Conservation (phyloP, 53 echinoderm and acorn worm species). For the Antedon mediterranea region DNA sequence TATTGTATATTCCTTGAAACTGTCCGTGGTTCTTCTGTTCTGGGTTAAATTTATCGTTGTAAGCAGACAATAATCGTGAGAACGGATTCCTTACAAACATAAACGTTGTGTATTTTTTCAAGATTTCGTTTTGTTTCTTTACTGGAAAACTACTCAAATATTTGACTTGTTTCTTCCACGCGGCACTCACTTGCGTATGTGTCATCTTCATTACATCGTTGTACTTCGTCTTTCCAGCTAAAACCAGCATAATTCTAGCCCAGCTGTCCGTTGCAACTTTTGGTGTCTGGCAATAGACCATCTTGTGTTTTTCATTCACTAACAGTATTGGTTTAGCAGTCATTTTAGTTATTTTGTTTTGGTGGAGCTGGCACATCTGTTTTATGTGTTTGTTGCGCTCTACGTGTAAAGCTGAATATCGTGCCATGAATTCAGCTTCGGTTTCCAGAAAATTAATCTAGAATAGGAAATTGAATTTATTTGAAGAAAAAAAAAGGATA, state of each 20-base stretch:
- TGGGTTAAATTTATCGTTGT: neutral
- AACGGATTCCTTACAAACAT: neutral
- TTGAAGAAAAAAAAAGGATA: too few relatives aligned
- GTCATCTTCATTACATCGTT: neutral
- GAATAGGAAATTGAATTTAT: too few relatives aligned
- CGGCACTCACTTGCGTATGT: neutral
- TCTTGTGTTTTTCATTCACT: neutral
- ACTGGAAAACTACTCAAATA: neutral
- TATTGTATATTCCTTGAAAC: neutral
- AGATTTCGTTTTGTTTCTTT: neutral
- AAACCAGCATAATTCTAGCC: neutral
- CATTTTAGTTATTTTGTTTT: neutral
- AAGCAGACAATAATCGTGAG: neutral
- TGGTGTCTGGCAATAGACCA: neutral
- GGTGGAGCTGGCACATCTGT: neutral
- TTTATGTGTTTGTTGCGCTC: neutral
- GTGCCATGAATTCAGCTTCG: neutral
- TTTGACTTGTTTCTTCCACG: neutral
- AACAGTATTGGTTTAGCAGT: neutral
- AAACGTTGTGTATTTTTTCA: neutral
- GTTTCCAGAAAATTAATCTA: too few relatives aligned
- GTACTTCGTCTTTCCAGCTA: neutral
- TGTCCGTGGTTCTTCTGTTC: neutral
- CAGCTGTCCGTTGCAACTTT: neutral
- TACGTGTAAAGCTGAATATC: neutral